Conservation (phyloP, 2,113 vertebrate species). For the Entosphenus tridentatus region DNA sequence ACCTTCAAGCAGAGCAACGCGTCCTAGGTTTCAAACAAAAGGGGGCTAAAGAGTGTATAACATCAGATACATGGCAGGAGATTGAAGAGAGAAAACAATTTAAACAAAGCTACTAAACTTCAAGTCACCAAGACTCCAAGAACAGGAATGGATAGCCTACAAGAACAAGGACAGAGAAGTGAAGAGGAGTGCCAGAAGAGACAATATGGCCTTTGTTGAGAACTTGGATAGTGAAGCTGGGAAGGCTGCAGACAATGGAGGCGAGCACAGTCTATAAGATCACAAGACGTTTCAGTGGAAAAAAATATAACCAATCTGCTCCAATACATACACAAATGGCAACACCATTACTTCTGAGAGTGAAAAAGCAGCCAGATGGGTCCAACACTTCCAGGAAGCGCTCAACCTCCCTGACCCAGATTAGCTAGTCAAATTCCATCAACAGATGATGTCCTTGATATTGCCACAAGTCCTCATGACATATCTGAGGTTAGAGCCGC, state of each 20-base stretch:
- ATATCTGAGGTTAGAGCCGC: neutral
- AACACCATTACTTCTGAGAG: conserved; percentile 7
- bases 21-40: neutral
- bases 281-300: conserved; percentile 7
- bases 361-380: conserved; percentile 8
- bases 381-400: conserved; percentile 9
- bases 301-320: conserved; percentile 6
- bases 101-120: neutral
- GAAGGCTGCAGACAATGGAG: neutral
- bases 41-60: neutral
- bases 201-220: conserved; percentile 11
- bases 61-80: neutral
- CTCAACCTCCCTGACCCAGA: conserved; percentile 4
- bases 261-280: conserved; percentile 10
- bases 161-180: conserved; percentile 8
- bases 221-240: conserved; percentile 8
- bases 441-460: neutral
- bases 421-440: neutral
- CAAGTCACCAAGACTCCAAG: conserved; percentile 7
- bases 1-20: neutral
- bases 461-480: neutral
- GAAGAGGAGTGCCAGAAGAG: conserved; percentile 9
- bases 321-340: conserved; percentile 8
- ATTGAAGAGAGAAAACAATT: neutral
- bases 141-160: neutral